phyloP scores from a whole-genome alignment of 2,797 vertebrate genomes.

The Protonibea diacanthus region DNA sequence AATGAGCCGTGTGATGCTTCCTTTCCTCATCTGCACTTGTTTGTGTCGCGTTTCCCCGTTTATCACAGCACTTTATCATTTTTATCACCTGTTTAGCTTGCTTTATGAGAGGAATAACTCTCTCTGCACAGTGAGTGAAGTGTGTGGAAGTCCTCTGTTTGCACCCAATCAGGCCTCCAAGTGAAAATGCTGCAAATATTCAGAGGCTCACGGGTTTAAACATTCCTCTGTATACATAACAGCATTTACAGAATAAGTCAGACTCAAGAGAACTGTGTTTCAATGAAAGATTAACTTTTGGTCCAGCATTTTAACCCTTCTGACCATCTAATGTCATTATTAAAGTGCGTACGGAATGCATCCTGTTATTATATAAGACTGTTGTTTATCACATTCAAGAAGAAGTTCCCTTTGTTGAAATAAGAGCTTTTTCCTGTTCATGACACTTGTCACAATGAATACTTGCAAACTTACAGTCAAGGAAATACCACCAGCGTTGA shows the following conservation, averaged over 20 bases:
- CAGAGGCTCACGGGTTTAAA: constrained; percentile 46
- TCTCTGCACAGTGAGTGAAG: neutral
- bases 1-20: neutral
- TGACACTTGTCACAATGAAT: neutral
- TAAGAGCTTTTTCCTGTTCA: neutral
- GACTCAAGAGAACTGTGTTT: constrained; percentile 50
- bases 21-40: neutral
- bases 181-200: constrained; percentile 37
- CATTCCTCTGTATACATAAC: constrained; percentile 61
- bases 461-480: neutral
- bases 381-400: neutral
- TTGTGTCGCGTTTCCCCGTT: neutral
- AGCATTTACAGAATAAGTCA: constrained; percentile 57
- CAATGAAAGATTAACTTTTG: constrained; percentile 55
- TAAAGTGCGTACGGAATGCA: no score
- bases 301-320: constrained; percentile 30
- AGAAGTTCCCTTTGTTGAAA: neutral
- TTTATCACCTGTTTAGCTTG: neutral
- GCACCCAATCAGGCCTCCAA: constrained; percentile 7
- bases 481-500: neutral
- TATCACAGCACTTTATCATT: neutral
- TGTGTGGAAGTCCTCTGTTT: neutral
- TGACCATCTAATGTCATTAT: neutral
- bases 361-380: neutral
- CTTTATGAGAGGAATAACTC: neutral